Evolutionary conservation across 2,797 vertebrate species (phyloP).

Genomic region (Cyclura pinguis): DNA sequence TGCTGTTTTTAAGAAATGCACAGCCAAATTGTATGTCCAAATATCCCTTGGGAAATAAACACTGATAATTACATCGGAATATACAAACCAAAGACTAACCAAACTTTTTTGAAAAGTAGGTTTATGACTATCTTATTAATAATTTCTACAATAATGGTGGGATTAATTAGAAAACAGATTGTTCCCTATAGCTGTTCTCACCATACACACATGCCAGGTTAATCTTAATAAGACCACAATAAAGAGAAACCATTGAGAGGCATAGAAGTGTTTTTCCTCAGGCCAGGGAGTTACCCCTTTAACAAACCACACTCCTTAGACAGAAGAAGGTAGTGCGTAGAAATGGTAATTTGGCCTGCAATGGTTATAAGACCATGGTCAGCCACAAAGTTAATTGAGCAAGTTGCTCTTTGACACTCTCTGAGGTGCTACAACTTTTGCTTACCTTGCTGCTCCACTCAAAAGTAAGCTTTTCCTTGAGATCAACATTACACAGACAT

Average conservation of each 20-base stretch:
- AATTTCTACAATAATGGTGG: constrained; percentile 31
- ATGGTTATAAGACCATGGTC: neutral
- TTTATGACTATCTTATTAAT: constrained; percentile 63
- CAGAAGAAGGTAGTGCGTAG: neutral
- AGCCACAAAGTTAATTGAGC: neutral
- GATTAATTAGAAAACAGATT: constrained; percentile 65
- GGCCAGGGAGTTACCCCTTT: neutral
- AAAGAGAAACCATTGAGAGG: neutral
- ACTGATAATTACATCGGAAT: constrained; percentile 56
- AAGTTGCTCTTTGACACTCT: neutral
- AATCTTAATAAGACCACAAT: constrained; percentile 46
- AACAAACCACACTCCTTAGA: neutral
- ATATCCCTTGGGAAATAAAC: constrained; percentile 58
- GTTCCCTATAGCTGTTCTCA: constrained; percentile 50
- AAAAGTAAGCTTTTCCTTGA: neutral
- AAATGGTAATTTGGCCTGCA: neutral
- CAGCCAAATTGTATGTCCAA: constrained; percentile 59
- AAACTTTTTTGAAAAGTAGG: constrained; percentile 61
- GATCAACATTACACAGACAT: neutral
- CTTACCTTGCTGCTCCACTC: neutral
- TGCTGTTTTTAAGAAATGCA: constrained; percentile 70
- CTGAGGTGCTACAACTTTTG: neutral
- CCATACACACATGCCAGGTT: constrained; percentile 41
- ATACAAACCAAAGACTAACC: constrained; percentile 53
- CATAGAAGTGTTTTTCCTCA: neutral